Evolutionary conservation across 2,888 invertebrate genomes (phyloP), one percentile per base, ranked within the genome.

Genomic region (Oscheius sp.): DNA sequence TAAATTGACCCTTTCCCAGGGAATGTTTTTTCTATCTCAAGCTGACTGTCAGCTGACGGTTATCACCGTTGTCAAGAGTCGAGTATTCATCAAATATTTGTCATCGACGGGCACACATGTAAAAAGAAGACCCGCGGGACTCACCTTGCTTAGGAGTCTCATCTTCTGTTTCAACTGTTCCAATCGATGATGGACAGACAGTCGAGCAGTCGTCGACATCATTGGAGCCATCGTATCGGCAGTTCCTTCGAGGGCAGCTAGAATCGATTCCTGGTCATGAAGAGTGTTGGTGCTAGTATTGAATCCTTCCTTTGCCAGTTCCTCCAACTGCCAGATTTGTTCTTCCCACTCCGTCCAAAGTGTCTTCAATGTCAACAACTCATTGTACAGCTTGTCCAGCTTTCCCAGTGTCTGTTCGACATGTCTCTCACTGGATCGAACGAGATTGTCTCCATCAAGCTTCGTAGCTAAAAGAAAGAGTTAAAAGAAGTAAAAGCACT

Each of bases 341-440:
- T 68, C 61, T 62, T 78, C 78, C 76, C 76, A 76, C 50, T 76
- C 71, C 38, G 70, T 71, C 78, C 78, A 78, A 54, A 74, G 67
- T 30, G 66, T 68, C 56, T 71, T 72, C 65, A 78, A 33, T 6
- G 57, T 41, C 41, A 67, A 61, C 44, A 78, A 65, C 41, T 76
- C 75, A 8, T 26, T 44, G 38, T 65, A 68, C 59, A 77, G 36
- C 24, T 66, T 54, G 33, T 75, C 74, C 51, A 77, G 70, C 45
- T 67, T 67, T 26, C 66, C 51, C 61, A 77, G 20, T 14, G 73
- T 75, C 45, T 68, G 67, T 5, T 67, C 61, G 8, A 62, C 56
- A n/a, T 36, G 41, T n/a, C 38, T 49, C 45, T 45, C 56, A 54
- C 38, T 47, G 6, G 28, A 4, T 45, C 56, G 41, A 50, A 73